These are phyloP conservation scores for Tyrophagus putrescentiae DNA, from an alignment of 1,140 invertebrate genomes.

Conservation along the genomic window DNA sequence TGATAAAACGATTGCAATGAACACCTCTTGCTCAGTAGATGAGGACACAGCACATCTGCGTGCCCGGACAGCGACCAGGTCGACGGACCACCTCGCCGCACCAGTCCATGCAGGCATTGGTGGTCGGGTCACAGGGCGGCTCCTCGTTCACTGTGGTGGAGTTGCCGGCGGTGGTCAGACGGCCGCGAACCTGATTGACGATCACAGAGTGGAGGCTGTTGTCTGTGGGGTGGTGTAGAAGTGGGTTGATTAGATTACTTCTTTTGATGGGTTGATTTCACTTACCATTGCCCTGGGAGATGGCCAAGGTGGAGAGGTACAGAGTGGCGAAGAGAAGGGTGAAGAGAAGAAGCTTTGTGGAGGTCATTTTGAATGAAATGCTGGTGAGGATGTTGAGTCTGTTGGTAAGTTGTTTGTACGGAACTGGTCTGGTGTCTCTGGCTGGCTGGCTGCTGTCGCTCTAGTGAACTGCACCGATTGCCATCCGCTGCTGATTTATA, in stretches of 20 bases:
- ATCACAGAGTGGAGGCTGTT: background rate
- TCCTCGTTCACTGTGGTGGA: background rate
- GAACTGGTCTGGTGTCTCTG: no score
- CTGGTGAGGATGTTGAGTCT: no score
- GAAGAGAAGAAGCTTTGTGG: no score
- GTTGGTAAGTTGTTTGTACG: no score
- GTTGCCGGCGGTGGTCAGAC: no score
- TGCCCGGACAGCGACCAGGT: background rate
- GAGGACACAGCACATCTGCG: slow-evolving; percentile 6
- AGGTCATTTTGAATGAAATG: no score
- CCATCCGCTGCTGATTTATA: no score
- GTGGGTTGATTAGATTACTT: no score
- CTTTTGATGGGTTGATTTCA: background rate
- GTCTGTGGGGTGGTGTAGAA: no score
- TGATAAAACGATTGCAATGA: background rate
- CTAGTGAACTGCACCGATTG: no score
- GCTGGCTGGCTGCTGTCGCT: no score
- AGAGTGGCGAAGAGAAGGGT: background rate
- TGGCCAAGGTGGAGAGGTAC: background rate
- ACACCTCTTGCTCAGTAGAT: slow-evolving; percentile 10
- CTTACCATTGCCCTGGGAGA: background rate
- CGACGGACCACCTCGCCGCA: background rate
- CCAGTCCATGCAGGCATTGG: slow-evolving; percentile 10
- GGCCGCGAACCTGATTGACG: background rate
- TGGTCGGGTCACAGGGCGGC: slow-evolving; percentile 2